phyloP scores from a whole-genome alignment of 2,113 vertebrate genomes.

The Prionailurus bengalensis region DNA sequence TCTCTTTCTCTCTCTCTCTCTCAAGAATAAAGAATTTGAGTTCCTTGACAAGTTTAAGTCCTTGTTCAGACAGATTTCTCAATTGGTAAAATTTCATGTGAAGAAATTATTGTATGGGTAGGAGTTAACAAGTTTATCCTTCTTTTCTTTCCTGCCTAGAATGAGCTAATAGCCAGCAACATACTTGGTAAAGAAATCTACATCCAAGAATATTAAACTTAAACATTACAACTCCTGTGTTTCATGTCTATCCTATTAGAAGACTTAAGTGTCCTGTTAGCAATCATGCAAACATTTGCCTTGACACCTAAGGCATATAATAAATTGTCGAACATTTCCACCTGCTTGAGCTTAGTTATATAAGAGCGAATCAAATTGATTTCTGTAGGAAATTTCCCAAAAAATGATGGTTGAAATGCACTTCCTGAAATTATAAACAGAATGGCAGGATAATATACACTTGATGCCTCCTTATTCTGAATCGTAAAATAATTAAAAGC shows the following conservation, averaged over 20 bases:
- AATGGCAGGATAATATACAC: background rate
- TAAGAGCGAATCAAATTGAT: background rate
- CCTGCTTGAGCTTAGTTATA: background rate
- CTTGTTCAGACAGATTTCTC: background rate
- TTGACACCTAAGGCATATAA: background rate
- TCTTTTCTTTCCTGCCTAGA: background rate
- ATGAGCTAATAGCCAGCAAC: background rate
- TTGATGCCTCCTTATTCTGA: background rate
- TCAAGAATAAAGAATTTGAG: background rate
- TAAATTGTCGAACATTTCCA: background rate
- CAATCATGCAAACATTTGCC: background rate
- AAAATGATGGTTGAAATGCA: background rate
- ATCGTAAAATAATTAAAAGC: background rate
- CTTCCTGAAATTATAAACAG: background rate
- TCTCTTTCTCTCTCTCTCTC: too few relatives aligned
- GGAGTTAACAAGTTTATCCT: background rate
- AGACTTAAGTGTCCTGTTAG: background rate
- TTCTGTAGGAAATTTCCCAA: constrained; percentile 41
- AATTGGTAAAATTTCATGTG: background rate
- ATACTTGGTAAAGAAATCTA: background rate
- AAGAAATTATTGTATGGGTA: background rate
- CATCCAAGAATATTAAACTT: background rate
- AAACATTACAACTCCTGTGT: background rate
- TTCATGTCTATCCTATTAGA: background rate
- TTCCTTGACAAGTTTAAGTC: constrained; percentile 2